Base-by-base conservation (phyloP, 2,797 vertebrate genomes). In the Craterocephalus amniculus region DNA sequence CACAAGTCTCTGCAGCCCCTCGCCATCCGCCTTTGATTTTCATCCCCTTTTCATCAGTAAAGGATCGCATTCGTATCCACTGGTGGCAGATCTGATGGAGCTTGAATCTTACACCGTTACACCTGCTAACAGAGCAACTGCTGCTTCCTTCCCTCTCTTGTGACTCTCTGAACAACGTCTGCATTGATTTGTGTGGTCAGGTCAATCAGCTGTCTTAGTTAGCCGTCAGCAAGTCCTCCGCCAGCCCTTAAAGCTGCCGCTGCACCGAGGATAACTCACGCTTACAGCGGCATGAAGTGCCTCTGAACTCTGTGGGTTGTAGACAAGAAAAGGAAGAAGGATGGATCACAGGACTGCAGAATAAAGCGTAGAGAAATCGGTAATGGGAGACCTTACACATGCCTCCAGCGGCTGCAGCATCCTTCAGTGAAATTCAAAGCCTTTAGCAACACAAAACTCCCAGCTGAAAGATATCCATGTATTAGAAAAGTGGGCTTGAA, bases 121-220 rank as follows among this genome's bases (percentile, higher is more conserved):
- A 69, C n/a, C 29, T 60, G 26, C 27, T 54, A 16, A 31, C 58
- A 51, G 29, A 67, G 56, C 69, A 61, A 48, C 64, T 62, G 20
- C 73, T 40, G 70, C 67, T 70, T 77, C 48, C 27, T 52, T 51
- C 5, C 67, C 60, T 79, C 76, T 72, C 84, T 80, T 73, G 83
- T 84, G 87, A 81, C 67, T 66, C 67, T 64, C 58, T 29, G 45
- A 81, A 86, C 82, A 87, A 80, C 81, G 81, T 66, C 63, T 48
- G 71, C 83, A 89, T 91, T 88, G 87, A 88, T 88, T 63, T 70
- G 73, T 72, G 71, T 0, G 58, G 66, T 78, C 79, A 82, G 58
- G 66, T 78, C 79, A 82, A 70, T 83, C 83, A 76, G 68, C 76
- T 76, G 63, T 82, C 67, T 67, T 40, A 63, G 66, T 79, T 78